phyloP scores from a whole-genome alignment of 2,113 vertebrate species.

The Lamprologus callipterus region DNA sequence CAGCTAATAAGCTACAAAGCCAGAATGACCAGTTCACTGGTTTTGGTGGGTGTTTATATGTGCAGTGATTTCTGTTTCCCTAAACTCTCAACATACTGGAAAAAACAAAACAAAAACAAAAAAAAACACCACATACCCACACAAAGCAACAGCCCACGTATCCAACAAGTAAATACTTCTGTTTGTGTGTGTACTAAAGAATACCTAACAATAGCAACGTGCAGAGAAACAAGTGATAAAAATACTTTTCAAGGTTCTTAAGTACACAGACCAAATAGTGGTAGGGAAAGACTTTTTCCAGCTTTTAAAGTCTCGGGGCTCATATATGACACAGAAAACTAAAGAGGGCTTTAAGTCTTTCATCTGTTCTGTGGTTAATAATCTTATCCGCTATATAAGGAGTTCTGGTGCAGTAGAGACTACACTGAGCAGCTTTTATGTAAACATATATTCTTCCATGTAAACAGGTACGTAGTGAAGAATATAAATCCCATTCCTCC shows the following conservation, averaged over 20 bases:
- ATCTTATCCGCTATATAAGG: not conserved
- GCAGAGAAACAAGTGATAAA: not conserved
- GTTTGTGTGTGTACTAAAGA: not conserved
- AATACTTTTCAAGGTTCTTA: not conserved
- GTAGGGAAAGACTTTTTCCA: not conserved
- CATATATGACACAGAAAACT: not conserved
- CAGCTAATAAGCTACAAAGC: not conserved
- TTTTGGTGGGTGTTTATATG: not conserved
- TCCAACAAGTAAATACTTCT: not conserved
- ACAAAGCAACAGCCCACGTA: not conserved
- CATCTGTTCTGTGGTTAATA: not conserved
- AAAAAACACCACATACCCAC: not conserved
- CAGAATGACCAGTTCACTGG: not conserved
- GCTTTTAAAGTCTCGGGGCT: not conserved
- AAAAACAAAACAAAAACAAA: not conserved
- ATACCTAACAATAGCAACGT: not conserved
- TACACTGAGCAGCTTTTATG: not conserved
- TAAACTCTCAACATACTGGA: not conserved
- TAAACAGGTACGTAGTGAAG: slow-evolving; percentile 17
- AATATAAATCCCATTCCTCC: not conserved
- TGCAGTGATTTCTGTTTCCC: not conserved
- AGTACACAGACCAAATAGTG: not conserved
- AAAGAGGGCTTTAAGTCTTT: not conserved
- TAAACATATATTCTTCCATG: slow-evolving; percentile 18
- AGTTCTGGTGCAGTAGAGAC: not conserved